phyloP scores from a whole-genome alignment of 1,140 invertebrate genomes.

The Zaprionus camerounensis region DNA sequence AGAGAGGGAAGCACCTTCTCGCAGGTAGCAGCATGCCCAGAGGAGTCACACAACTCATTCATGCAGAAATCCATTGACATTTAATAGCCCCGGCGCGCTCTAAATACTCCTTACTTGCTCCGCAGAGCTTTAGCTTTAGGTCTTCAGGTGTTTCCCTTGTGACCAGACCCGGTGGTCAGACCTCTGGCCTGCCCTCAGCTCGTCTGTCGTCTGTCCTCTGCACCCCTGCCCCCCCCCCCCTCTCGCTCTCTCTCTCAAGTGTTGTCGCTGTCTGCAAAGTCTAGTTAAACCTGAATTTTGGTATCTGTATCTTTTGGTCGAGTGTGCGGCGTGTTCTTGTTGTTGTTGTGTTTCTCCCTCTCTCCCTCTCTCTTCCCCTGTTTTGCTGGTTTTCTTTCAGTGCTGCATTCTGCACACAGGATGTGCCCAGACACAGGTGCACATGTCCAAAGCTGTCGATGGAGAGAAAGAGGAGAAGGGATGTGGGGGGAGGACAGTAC shows the following conservation, averaged over 20 bases:
- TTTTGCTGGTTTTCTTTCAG: constrained; percentile 14
- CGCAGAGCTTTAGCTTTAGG: not conserved
- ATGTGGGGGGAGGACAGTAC: constrained; percentile 19
- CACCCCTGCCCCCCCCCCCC: no score
- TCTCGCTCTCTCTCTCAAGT: not conserved
- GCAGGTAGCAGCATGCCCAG: constrained; percentile 40
- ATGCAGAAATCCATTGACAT: constrained; percentile 83
- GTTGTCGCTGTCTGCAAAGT: constrained; percentile 25
- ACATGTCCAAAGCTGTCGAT: constrained; percentile 52
- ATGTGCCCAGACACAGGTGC: constrained; percentile 70
- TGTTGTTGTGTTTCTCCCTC: not conserved
- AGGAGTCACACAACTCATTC: constrained; percentile 76
- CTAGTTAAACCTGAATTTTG: constrained; percentile 72
- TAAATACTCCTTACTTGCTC: constrained; percentile 30
- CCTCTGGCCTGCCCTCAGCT: constrained; percentile 26
- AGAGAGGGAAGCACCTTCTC: not conserved
- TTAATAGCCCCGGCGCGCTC: constrained; percentile 72
- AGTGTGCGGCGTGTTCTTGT: constrained; percentile 12
- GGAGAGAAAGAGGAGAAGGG: constrained; percentile 20
- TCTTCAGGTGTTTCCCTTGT: constrained; percentile 36
- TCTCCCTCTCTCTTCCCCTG: not conserved
- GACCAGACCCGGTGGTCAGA: constrained; percentile 36
- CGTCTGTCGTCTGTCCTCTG: not conserved
- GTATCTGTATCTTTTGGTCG: constrained; percentile 42
- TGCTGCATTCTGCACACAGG: constrained; percentile 59